phyloP scores from a whole-genome alignment of 2,797 vertebrate species.

The Cephalopachus bancanus region DNA sequence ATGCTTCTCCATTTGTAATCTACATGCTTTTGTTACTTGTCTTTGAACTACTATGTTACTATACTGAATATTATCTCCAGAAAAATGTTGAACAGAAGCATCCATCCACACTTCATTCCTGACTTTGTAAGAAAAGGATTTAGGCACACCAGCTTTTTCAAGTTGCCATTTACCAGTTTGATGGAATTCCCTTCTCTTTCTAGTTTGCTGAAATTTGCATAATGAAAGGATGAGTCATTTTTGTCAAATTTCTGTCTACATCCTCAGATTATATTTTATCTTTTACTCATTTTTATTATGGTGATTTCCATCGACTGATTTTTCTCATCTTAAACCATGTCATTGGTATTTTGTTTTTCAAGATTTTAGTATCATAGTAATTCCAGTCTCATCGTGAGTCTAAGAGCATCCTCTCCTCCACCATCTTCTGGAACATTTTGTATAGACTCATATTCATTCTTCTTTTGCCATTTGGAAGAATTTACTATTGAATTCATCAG shows the following conservation, averaged over 20 bases:
- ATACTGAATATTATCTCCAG: background rate
- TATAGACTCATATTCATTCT: background rate
- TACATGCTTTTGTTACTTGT: background rate
- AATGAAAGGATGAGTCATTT: background rate
- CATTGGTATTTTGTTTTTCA: background rate
- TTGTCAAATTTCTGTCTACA: background rate
- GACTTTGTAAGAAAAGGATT: background rate
- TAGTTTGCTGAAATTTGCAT: background rate
- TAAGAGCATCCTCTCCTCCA: background rate
- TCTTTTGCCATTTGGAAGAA: background rate
- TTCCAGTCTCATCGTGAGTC: background rate
- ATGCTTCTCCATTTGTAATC: background rate
- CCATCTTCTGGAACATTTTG: background rate
- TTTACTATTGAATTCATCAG: background rate
- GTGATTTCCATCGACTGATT: background rate
- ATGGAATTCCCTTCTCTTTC: background rate
- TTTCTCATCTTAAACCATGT: no score
- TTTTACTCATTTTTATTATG: background rate
- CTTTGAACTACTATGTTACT: no score
- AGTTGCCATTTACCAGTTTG: background rate
- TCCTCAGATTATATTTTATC: background rate
- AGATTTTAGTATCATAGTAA: background rate
- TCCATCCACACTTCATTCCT: background rate
- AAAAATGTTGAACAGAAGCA: background rate
- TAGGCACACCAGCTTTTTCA: background rate